These are phyloP conservation scores for Pardalotus punctatus DNA, from an alignment of 2,113 vertebrate genomes.

Conservation along the genomic window DNA sequence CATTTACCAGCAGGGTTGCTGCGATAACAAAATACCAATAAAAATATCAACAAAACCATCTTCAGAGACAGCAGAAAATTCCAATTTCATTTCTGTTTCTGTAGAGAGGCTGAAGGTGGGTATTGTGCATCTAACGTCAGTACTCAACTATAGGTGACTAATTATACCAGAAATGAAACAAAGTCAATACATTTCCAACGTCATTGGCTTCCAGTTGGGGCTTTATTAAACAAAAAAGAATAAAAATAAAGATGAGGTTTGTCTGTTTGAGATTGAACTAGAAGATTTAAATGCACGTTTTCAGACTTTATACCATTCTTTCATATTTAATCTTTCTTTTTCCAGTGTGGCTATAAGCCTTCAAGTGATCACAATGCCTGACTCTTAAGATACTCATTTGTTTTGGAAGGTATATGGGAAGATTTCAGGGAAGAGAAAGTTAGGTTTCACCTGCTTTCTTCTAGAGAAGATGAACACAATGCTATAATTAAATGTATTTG, in stretches of 20 bases:
- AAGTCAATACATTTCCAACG: neutral
- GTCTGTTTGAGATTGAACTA: neutral
- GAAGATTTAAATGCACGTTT: conserved; percentile 37
- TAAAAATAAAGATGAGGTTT: neutral
- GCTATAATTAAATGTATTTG: neutral
- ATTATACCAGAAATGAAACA: neutral
- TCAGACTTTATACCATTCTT: neutral
- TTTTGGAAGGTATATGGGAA: neutral
- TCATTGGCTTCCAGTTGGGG: neutral
- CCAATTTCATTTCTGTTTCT: neutral
- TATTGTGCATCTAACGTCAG: neutral
- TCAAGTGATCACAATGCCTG: neutral
- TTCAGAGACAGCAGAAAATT: neutral
- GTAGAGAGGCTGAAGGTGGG: neutral
- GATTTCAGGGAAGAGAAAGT: neutral
- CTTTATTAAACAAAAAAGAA: neutral
- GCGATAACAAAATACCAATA: neutral
- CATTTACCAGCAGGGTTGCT: neutral
- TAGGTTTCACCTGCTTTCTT: neutral
- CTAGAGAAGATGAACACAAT: neutral
- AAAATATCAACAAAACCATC: neutral
- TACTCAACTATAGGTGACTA: neutral
- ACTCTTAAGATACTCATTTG: neutral
- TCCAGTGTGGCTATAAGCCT: neutral
- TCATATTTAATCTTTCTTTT: conserved; percentile 7